Evolutionary conservation across 2,888 invertebrate genomes (phyloP), one percentile per base, ranked within the genome.

Genomic region (Entomobrya multifasciata): DNA sequence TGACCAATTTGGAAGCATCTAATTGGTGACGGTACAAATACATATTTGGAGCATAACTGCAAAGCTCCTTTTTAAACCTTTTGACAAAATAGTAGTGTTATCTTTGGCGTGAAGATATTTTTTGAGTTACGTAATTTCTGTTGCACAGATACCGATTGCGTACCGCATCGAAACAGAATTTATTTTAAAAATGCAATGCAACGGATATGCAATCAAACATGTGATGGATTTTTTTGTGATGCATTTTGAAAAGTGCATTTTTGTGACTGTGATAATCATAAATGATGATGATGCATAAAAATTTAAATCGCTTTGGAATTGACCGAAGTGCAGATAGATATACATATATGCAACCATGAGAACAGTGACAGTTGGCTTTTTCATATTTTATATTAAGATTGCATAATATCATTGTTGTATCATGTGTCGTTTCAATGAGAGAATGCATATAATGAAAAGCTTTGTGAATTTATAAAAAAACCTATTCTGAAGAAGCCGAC

Each of bases 191-290:
- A 70, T 70, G 49, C 49, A 49, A 36, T 8, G 22, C 20, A 70
- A 27, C 70, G 70, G 70, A 70, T 70, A 70, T 70, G 70, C 70
- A 70, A 70, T 49, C 47, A 67, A 41, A 41, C 36, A 41, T 36
- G 36, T n/a, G n/a, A n/a, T n/a, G n/a, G n/a, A n/a, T 4, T 36
- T 36, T 36, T 36, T 4, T 3, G 13, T 49, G 49, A 49, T 49
- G 49, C 49, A 49, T n/a, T n/a, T n/a, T 3, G 13, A 49, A 49
- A 49, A 36, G 8, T 36, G 36, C 36, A 36, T 36, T 36, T 36
- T 36, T 36, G 20, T 8, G 25, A 65, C n/a, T n/a, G n/a, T n/a
- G 22, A 41, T 65, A 36, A 65, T 65, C 62, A 30, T 30, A n/a
- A n/a, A n/a, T n/a, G n/a, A 20, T 25, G 65, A 65, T 65, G 65